Evolutionary conservation across 2,113 vertebrate species (phyloP).

Genomic region (Tenebrosternarchus preto): DNA sequence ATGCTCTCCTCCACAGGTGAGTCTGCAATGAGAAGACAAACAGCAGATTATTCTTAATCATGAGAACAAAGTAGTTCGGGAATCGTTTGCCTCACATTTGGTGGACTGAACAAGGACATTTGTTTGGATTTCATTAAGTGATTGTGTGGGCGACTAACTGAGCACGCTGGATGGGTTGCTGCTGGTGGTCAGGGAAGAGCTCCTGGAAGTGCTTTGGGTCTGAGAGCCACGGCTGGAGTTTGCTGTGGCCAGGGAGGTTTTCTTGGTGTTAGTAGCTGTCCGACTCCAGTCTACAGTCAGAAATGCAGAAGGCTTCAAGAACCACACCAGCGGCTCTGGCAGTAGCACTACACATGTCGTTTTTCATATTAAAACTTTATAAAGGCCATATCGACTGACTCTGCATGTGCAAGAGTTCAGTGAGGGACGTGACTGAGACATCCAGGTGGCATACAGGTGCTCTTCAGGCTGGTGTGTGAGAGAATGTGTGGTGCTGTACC

Average conservation of each 20-base stretch:
- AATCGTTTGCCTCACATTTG: too few species aligned
- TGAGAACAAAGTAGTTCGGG: neutral
- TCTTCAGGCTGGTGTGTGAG: too few species aligned
- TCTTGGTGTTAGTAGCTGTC: slow-evolving; percentile 60
- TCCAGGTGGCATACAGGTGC: too few species aligned
- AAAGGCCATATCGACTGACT: too few species aligned
- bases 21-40: slow-evolving; percentile 37
- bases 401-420: too few species aligned
- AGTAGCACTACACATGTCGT: too few species aligned
- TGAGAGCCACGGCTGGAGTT: slow-evolving; percentile 8
- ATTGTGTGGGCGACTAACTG: neutral
- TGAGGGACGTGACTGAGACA: too few species aligned
- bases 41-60: neutral
- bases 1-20: slow-evolving; percentile 5
- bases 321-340: neutral
- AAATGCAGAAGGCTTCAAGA: neutral
- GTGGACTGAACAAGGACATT: neutral
- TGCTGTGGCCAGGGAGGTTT: slow-evolving; percentile 20
- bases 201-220: slow-evolving; percentile 45
- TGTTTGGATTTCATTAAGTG: neutral
- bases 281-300: slow-evolving; percentile 74
- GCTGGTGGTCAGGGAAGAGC: slow-evolving; percentile 61
- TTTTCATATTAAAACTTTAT: too few species aligned
- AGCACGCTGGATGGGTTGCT: slow-evolving; percentile 7
- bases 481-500: slow-evolving; percentile 62